Evolutionary conservation across 2,113 vertebrate species (phyloP).

Genomic region (Atrichornis clamosus): DNA sequence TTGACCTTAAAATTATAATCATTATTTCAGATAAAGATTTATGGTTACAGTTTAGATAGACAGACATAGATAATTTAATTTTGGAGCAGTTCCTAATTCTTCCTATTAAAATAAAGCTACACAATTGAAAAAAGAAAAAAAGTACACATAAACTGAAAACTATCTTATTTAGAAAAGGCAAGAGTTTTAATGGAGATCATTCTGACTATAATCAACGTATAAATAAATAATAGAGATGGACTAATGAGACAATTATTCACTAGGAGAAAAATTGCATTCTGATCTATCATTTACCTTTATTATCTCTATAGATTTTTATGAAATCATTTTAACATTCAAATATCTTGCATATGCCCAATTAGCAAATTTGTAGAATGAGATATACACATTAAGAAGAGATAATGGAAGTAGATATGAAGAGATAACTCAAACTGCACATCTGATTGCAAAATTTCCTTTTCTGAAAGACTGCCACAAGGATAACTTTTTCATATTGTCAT

Average conservation of each 20-base stretch:
- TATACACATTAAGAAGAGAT: neutral
- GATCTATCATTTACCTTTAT: neutral
- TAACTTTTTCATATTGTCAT: neutral
- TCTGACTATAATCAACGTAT: neutral
- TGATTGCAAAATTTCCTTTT: neutral
- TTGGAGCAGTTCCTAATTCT: neutral
- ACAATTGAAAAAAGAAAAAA: neutral
- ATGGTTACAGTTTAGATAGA: slow-evolving; percentile 26
- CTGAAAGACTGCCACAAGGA: slow-evolving; percentile 13
- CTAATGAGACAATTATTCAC: neutral
- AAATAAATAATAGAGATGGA: neutral
- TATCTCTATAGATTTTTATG: neutral
- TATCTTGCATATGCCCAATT: neutral
- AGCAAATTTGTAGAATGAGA: neutral
- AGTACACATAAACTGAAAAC: neutral
- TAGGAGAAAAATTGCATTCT: neutral
- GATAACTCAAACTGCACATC: neutral
- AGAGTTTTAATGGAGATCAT: neutral
- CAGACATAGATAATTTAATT: neutral
- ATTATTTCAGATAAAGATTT: slow-evolving; percentile 53
- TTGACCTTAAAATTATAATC: slow-evolving; percentile 56
- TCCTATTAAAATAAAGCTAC: neutral
- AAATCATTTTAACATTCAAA: neutral
- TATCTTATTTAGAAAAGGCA: neutral
- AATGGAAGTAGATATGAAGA: slow-evolving; percentile 12